Percentiles rank a stretch among this genome's conserved stretches.
Conservation (phyloP, 2,888 invertebrate genomes). For the Scaptomyza parva region DNA sequence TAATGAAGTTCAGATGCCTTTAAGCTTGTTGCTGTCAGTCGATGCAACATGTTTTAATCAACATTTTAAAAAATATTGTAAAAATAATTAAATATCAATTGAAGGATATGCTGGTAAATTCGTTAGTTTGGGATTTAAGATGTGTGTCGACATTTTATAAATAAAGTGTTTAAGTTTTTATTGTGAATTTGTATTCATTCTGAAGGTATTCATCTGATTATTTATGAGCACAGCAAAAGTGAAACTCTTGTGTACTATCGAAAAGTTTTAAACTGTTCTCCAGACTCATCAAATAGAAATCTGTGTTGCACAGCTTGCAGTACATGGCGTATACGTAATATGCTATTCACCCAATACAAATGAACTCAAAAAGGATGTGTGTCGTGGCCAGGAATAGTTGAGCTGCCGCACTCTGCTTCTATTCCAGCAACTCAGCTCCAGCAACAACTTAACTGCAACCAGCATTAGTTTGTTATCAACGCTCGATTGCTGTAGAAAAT, state of each 20-base stretch:
- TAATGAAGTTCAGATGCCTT: slow-evolving; percentile 23
- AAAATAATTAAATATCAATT: slow-evolving; percentile 2
- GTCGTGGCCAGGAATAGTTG: slow-evolving; percentile 19
- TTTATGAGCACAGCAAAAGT: slow-evolving; percentile 12
- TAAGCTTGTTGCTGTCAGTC: slow-evolving; percentile 5
- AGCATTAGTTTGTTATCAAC: slow-evolving; percentile 77
- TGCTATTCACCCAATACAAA: slow-evolving; percentile 35
- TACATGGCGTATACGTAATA: slow-evolving; percentile 39
- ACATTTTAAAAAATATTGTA: neutral
- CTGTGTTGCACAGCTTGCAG: slow-evolving; percentile 19
- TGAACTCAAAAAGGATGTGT: slow-evolving; percentile 38
- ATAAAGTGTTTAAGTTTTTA: neutral
- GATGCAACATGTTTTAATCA: neutral
- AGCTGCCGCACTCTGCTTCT: slow-evolving; percentile 1
- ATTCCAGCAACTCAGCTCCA: slow-evolving; percentile 5
- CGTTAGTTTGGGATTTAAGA: neutral
- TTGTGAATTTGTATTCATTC: neutral
- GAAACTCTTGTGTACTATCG: neutral
- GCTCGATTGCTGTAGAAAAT: slow-evolving; percentile 77
- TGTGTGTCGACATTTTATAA: neutral
- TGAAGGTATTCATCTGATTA: neutral
- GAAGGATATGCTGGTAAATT: neutral
- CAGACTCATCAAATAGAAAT: slow-evolving; percentile 19
- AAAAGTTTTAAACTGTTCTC: slow-evolving; percentile 14
- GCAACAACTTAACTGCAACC: slow-evolving; percentile 50